phyloP scores from a whole-genome alignment of 2,888 invertebrate species.

The Desoria tigrina region DNA sequence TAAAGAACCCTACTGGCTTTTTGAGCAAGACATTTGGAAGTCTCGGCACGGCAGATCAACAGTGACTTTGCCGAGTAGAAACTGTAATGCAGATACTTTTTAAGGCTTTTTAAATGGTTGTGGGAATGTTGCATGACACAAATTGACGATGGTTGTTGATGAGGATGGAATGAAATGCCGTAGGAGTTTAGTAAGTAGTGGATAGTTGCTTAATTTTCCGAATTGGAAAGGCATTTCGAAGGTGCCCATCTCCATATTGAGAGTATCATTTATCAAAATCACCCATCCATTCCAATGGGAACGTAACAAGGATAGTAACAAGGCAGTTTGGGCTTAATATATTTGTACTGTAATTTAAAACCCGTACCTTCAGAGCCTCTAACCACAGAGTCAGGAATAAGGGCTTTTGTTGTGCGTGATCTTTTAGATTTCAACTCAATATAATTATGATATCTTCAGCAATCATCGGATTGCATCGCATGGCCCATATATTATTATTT shows the following conservation, averaged over 20 bases:
- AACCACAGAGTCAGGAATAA: conserved; percentile 10
- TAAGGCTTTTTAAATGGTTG: no score
- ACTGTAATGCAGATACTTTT: no score
- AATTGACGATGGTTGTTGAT: neutral
- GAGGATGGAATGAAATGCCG: neutral
- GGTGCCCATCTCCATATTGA: conserved; percentile 16
- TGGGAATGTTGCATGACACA: conserved; percentile 8
- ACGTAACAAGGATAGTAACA: conserved; percentile 7
- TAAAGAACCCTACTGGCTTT: neutral
- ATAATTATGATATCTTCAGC: conserved; percentile 26
- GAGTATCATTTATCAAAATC: conserved; percentile 21
- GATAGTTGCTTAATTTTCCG: no score
- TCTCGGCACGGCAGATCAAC: no score
- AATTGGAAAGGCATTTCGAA: neutral
- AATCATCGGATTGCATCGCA: conserved; percentile 22
- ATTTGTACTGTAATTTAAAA: conserved; percentile 9
- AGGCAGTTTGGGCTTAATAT: conserved; percentile 1
- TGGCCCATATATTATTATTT: neutral
- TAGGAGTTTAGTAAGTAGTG: no score
- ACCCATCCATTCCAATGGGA: conserved; percentile 14
- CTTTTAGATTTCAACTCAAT: conserved; percentile 23
- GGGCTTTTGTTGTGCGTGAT: conserved; percentile 17
- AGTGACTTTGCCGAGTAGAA: no score
- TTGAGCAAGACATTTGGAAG: no score
- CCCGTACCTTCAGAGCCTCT: neutral